phyloP scores from a whole-genome alignment of 2,113 vertebrate genomes.

The Corythornis cristatus region DNA sequence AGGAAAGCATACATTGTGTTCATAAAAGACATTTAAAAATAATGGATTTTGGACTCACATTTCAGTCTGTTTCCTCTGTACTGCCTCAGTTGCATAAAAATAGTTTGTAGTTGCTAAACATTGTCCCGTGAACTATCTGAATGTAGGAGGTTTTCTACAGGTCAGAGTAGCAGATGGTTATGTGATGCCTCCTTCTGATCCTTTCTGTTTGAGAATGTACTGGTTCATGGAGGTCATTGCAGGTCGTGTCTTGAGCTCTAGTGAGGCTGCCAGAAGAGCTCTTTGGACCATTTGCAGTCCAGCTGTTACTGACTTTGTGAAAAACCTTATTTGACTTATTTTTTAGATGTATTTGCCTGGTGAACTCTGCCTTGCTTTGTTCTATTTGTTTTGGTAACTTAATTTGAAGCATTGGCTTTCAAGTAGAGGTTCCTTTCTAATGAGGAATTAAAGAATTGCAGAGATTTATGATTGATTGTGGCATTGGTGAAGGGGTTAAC shows the following conservation, averaged over 20 bases:
- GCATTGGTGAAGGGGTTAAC: neutral
- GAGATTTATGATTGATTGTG: neutral
- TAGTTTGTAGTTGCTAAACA: accelerated
- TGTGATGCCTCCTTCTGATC: neutral
- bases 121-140: neutral
- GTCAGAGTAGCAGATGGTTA: neutral
- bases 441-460: neutral
- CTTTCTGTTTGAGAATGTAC: accelerated
- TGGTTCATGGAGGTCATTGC: neutral
- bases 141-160: accelerated
- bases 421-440: neutral
- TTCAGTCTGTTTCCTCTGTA: neutral
- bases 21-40: neutral
- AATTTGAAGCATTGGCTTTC: neutral
- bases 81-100: neutral
- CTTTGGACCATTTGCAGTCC: neutral
- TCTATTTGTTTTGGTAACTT: neutral
- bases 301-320: neutral
- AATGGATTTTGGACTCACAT: accelerated
- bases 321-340: neutral
- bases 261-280: neutral
- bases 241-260: neutral
- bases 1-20: accelerated
- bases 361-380: neutral
- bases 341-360: neutral